A percentile compares a stretch with the other conserved stretches of the same genome.
Conservation (phyloP, 2,113 vertebrate species). For the Alouatta palliata region DNA sequence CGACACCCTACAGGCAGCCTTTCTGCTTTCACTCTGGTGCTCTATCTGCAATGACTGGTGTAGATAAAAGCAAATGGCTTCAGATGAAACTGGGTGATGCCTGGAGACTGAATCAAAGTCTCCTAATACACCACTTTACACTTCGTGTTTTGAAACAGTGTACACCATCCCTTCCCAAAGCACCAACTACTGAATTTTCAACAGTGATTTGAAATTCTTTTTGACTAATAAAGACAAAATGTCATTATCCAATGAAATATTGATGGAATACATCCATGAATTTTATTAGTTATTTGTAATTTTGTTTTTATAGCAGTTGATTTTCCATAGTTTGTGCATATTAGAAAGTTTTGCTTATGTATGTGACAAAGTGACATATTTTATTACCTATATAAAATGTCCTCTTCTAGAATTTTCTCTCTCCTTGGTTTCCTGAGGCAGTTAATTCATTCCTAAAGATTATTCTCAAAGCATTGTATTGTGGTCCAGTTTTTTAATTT, state of each 20-base stretch:
- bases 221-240: neutral
- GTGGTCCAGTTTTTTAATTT: neutral
- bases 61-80: neutral
- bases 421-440: neutral
- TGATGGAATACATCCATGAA: neutral
- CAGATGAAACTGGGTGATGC: neutral
- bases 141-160: neutral
- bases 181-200: neutral
- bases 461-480: slow-evolving; percentile 2
- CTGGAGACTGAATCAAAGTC: neutral
- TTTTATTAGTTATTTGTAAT: neutral
- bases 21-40: neutral
- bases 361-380: neutral
- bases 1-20: neutral
- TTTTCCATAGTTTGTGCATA: neutral
- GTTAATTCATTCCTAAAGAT: neutral
- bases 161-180: neutral
- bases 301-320: slow-evolving; percentile 14
- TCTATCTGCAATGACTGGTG: neutral
- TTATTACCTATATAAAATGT: neutral
- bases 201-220: neutral
- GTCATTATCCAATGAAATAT: neutral
- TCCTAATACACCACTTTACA: neutral
- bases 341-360: neutral
- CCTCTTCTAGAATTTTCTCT: neutral